phyloP scores from a whole-genome alignment of 2,113 vertebrate species.

The Tangachromis dhanisi region DNA sequence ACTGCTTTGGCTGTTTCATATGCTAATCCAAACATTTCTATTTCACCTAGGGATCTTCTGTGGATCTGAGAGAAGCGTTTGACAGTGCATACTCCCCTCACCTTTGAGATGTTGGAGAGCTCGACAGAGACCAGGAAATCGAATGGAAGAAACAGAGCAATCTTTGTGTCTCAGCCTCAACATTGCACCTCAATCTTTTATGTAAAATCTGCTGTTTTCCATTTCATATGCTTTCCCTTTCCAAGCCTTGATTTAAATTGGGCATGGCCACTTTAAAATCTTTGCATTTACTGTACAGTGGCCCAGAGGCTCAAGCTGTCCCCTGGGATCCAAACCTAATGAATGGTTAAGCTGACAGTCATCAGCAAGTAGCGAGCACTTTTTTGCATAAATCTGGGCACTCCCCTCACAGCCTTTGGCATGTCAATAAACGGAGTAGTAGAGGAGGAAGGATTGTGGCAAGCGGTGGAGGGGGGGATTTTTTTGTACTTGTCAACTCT shows the following conservation, averaged over 20 bases:
- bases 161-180: conserved; percentile 14
- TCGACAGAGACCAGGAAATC: conserved; percentile 11
- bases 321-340: conserved; percentile 27
- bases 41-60: conserved; percentile 40
- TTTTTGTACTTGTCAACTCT: conserved; percentile 37
- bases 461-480: neutral
- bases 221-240: neutral
- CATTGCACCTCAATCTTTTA: conserved; percentile 5
- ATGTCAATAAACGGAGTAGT: conserved; percentile 38
- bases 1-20: conserved; percentile 49
- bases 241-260: neutral
- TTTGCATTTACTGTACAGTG: neutral
- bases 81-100: conserved; percentile 11
- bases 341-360: conserved; percentile 53
- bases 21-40: conserved; percentile 46
- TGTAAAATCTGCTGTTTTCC: conserved; percentile 24
- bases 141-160: conserved; percentile 1
- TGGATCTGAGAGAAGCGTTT: conserved; percentile 43
- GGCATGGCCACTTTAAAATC: conserved; percentile 28
- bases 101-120: conserved; percentile 29
- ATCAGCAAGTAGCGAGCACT: neutral
- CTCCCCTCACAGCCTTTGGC: conserved; percentile 43
- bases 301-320: conserved; percentile 21
- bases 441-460: conserved; percentile 12
- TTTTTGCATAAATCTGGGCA: conserved; percentile 48